These are phyloP conservation scores for Zoanthus sociatus DNA, from an alignment of 92 coral and sea anemone genomes.

Conservation along the genomic window DNA sequence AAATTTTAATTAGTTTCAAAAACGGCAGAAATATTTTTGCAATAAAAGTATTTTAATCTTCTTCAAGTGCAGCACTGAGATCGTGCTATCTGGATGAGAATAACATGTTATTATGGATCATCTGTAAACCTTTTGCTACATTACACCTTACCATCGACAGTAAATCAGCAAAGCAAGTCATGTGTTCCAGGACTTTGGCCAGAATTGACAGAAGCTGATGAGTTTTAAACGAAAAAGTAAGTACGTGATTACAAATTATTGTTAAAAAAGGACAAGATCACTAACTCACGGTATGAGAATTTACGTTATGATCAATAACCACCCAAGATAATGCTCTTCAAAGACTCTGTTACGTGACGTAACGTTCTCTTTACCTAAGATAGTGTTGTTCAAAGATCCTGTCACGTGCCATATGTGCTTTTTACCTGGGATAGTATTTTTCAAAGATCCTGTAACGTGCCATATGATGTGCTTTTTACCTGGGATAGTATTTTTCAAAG, in stretches of 20 bases:
- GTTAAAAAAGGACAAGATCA: no score
- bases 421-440: no score
- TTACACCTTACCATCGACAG: conserved; percentile 82
- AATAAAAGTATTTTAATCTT: not conserved
- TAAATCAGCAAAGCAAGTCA: conserved; percentile 86
- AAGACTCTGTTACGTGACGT: conserved; percentile 78
- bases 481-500: conserved; percentile 88
- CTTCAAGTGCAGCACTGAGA: not conserved
- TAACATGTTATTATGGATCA: not conserved
- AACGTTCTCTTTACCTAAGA: no score
- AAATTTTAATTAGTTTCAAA: no score
- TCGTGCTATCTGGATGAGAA: not conserved
- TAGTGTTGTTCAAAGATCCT: not conserved
- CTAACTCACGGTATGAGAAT: no score
- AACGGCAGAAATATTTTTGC: not conserved
- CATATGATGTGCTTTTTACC: conserved; percentile 47
- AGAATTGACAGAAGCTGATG: conserved; percentile 81
- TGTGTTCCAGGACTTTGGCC: conserved; percentile 81
- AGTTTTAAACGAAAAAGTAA: not conserved
- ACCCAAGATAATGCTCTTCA: conserved; percentile 65
- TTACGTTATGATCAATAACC: no score
- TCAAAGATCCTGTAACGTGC: no score
- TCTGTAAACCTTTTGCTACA: not conserved
- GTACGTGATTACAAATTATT: not conserved
- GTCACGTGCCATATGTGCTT: not conserved